Conservation (phyloP, 2,797 vertebrate species). For the Morus bassanus region DNA sequence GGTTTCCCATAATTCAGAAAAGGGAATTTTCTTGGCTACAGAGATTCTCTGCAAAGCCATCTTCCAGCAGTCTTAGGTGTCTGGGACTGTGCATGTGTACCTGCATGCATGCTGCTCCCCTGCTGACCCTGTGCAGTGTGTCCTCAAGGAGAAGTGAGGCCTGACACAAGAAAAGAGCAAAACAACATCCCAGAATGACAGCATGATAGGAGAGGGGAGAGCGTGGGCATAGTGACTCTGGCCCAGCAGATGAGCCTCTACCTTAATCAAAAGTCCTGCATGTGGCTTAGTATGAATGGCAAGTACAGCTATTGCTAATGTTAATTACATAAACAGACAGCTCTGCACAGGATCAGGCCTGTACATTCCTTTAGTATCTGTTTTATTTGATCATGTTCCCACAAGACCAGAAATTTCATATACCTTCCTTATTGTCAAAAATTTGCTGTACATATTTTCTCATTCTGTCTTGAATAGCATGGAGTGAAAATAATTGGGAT, state of each 20-base stretch:
- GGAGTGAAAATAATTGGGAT: not conserved
- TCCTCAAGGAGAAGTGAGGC: not conserved
- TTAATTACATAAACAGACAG: not conserved
- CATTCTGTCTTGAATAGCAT: not conserved
- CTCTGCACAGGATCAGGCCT: not conserved
- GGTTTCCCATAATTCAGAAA: not conserved
- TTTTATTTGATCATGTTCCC: not conserved
- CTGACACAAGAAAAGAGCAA: not conserved
- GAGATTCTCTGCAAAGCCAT: not conserved
- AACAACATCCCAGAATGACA: not conserved
- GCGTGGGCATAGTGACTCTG: fast-evolving
- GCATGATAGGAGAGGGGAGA: not conserved
- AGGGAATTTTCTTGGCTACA: not conserved
- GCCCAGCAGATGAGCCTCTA: not conserved
- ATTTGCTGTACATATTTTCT: not conserved
- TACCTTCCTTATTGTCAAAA: not conserved
- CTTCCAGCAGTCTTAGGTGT: not conserved
- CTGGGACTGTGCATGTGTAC: fast-evolving
- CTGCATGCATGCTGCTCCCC: not conserved
- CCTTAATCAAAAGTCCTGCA: not conserved
- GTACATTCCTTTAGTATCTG: not conserved
- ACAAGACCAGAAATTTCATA: not conserved
- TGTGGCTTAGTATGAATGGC: not conserved
- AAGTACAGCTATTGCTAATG: not conserved
- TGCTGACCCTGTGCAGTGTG: fast-evolving